Percentiles rank a stretch among this genome's conserved stretches.
These are phyloP conservation scores for Euclidia mi DNA, from an alignment of 2,888 invertebrate species.

Conservation along the genomic window DNA sequence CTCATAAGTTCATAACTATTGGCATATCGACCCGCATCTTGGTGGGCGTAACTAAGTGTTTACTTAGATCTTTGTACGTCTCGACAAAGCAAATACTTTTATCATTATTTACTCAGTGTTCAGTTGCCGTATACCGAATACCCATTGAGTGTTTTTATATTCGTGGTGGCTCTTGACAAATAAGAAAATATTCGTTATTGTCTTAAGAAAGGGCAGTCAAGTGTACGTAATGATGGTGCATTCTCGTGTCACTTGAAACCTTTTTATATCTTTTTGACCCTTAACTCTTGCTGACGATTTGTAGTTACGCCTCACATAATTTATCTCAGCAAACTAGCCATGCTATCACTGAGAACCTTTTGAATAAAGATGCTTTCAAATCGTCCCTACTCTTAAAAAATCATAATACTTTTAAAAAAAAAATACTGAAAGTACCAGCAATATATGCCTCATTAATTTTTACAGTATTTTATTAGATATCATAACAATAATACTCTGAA, in stretches of 20 bases:
- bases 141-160: slow-evolving; percentile 73
- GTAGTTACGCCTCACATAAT: too few relatives aligned
- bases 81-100: slow-evolving; percentile 86
- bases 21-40: slow-evolving; percentile 69
- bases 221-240: slow-evolving; percentile 50
- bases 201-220: slow-evolving; percentile 58
- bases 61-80: slow-evolving; percentile 85
- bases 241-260: slow-evolving; percentile 32
- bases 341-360: too few relatives aligned
- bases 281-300: slow-evolving; percentile 8
- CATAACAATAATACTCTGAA: slow-evolving; percentile 39
- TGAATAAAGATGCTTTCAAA: too few relatives aligned
- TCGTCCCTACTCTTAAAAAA: too few relatives aligned
- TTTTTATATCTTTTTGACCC: slow-evolving; percentile 32
- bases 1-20: slow-evolving; percentile 64
- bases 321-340: too few relatives aligned
- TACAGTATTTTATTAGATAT: slow-evolving; percentile 18
- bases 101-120: slow-evolving; percentile 86
- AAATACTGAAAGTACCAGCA: background rate
- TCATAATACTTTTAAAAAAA: too few relatives aligned
- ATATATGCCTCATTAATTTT: slow-evolving; percentile 8
- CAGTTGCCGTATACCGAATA: slow-evolving; percentile 80
- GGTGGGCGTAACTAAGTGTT: slow-evolving; percentile 83
- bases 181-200: slow-evolving; percentile 72
- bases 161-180: slow-evolving; percentile 65